phyloP scores from a whole-genome alignment of 2,797 vertebrate genomes.

The Sylvia borin region DNA sequence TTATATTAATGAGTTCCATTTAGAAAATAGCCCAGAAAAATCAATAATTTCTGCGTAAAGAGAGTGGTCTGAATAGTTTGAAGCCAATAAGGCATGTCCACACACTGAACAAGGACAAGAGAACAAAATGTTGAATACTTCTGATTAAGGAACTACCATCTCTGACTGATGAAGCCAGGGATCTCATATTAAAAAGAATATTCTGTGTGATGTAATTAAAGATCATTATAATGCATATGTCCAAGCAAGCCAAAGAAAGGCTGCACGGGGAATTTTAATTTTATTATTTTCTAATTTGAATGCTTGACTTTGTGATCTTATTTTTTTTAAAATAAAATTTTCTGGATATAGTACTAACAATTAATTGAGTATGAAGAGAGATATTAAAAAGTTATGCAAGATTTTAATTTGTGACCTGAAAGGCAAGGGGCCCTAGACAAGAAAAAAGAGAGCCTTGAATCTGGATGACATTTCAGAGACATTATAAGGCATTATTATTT shows the following conservation, averaged over 20 bases:
- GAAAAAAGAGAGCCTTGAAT: not conserved
- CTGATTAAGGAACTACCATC: not conserved
- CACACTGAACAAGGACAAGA: constrained; percentile 1
- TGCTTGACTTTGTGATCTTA: not conserved
- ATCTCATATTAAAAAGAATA: not conserved
- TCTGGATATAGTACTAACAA: not conserved
- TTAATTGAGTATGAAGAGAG: not conserved
- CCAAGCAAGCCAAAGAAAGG: not conserved
- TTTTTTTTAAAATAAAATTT: not conserved
- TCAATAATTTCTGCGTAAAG: constrained; percentile 34
- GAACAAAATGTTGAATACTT: not conserved
- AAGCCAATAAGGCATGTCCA: constrained; percentile 13
- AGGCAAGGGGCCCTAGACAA: not conserved
- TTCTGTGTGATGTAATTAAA: constrained; percentile 30
- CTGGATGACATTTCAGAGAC: not conserved
- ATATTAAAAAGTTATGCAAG: not conserved
- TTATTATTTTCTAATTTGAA: constrained; percentile 21
- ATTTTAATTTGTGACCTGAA: not conserved
- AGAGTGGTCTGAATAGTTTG: not conserved
- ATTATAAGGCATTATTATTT: not conserved
- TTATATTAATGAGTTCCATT: constrained; percentile 26
- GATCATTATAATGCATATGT: not conserved
- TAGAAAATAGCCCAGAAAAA: constrained; percentile 38
- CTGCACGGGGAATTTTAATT: not conserved
- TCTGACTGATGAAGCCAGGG: not conserved